Evolutionary conservation across 2,113 vertebrate genomes (phyloP), one percentile per base, ranked within the genome.

Genomic region (Sebastes fasciatus): DNA sequence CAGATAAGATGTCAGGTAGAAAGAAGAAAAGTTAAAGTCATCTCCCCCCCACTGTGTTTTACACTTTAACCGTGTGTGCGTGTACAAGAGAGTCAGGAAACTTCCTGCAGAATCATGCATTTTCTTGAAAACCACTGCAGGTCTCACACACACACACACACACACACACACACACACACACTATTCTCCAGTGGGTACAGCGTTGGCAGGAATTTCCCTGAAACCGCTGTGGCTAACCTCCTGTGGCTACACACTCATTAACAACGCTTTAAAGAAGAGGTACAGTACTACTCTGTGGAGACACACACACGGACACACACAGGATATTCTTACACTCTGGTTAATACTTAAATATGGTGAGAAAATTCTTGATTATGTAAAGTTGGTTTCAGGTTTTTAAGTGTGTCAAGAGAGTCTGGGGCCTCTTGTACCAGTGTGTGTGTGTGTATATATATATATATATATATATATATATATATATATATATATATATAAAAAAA

Each of bases 211-310:
- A 61, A 45, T 67, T 78, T 72, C 34, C 21, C 40, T 75, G 49
- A 87, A 83, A 85, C 79, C 82, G 3, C 85, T 80, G 89, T 52
- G 87, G 86, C 76, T 83, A 86, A 85, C 83, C 73, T 86, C 88
- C 88, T 85, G 84, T 2, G 79, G 86, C 77, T 84, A 51, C 82
- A 80, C 79, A 52, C 87, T 83, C 75, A 68, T 84, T 84, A 74
- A 82, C 54, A 80, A 48, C 19, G 11, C 23, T 83, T 69, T 54
- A 79, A 79, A 75, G n/a, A 67, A 43, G 63, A 84, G 45, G 49
- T 8, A 58, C 17, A 66, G 46, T 23, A 57, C 13, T 46, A 64
- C 78, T 57, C 74, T 57, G 55, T 52, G 55, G 13, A 26, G 58
- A 76, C 71, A 79, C 66, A 74, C 68, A 82, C 76, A 62, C 63